Conservation (phyloP, 92 coral and sea anemone genomes). For the Epizoanthus rinbou region DNA sequence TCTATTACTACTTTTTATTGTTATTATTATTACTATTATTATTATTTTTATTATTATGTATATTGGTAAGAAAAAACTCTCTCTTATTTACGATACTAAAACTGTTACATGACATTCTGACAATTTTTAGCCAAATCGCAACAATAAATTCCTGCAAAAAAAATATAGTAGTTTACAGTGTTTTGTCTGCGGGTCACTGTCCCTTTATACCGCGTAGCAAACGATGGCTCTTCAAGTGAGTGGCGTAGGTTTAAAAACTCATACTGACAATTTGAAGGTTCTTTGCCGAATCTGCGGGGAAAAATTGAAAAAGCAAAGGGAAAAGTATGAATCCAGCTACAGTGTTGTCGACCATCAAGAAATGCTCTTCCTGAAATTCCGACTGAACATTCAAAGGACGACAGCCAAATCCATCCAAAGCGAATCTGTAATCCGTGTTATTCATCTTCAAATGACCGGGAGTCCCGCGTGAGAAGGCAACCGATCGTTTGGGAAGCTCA, state of each 20-base stretch:
- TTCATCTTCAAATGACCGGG: background rate
- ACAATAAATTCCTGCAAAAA: too few species aligned
- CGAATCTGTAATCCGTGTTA: background rate
- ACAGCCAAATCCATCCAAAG: constrained; percentile 10
- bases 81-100: too few species aligned
- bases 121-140: too few species aligned
- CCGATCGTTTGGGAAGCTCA: background rate
- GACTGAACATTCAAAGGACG: constrained; percentile 10
- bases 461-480: background rate
- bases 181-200: constrained; percentile 5
- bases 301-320: constrained; percentile 21
- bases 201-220: background rate
- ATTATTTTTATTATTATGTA: too few species aligned
- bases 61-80: too few species aligned
- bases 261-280: background rate
- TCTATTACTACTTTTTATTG: too few species aligned
- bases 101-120: too few species aligned
- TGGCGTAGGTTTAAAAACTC: background rate
- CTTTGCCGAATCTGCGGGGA: constrained; percentile 22
- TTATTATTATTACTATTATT: too few species aligned
- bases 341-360: constrained; percentile 13
- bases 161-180: background rate
- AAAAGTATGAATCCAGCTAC: constrained; percentile 5
- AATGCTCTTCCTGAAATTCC: background rate
- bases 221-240: background rate